phyloP scores from a whole-genome alignment of 2,113 vertebrate genomes.

The Mus spicilegus region DNA sequence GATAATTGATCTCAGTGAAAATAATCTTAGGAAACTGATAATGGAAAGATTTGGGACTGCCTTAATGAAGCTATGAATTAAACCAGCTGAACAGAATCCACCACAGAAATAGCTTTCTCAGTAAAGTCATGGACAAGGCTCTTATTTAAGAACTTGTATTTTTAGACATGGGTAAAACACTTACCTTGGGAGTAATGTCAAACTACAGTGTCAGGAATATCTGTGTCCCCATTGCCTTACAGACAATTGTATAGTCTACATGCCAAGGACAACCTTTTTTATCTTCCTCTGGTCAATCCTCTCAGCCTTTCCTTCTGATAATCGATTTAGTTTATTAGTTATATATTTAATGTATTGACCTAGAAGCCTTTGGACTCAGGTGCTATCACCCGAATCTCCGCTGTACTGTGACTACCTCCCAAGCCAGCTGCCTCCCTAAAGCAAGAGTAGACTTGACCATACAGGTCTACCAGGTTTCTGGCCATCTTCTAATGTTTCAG shows the following conservation, averaged over 20 bases:
- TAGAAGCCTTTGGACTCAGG: neutral
- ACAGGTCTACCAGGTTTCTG: neutral
- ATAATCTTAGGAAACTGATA: conserved; percentile 33
- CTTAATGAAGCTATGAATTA: conserved; percentile 5
- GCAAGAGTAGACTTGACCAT: neutral
- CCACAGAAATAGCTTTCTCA: neutral
- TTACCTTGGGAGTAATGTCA: neutral
- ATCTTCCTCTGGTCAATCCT: neutral
- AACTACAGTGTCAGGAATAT: neutral
- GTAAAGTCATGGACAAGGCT: neutral
- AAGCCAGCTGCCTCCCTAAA: neutral
- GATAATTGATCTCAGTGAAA: conserved; percentile 26
- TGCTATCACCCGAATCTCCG: neutral
- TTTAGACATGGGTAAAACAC: neutral
- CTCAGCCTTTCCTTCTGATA: neutral
- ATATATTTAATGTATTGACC: neutral
- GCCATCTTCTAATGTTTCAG: neutral
- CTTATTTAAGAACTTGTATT: neutral
- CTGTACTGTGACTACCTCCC: neutral
- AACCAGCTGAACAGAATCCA: neutral
- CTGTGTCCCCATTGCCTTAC: no score
- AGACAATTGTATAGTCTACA: no score
- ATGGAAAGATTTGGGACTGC: conserved; percentile 9
- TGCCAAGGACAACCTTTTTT: no score
- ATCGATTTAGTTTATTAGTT: neutral